Percentiles rank a stretch among this genome's conserved stretches.
Conservation (phyloP, 2,797 vertebrate genomes). For the Percopsis omiscomaycus region DNA sequence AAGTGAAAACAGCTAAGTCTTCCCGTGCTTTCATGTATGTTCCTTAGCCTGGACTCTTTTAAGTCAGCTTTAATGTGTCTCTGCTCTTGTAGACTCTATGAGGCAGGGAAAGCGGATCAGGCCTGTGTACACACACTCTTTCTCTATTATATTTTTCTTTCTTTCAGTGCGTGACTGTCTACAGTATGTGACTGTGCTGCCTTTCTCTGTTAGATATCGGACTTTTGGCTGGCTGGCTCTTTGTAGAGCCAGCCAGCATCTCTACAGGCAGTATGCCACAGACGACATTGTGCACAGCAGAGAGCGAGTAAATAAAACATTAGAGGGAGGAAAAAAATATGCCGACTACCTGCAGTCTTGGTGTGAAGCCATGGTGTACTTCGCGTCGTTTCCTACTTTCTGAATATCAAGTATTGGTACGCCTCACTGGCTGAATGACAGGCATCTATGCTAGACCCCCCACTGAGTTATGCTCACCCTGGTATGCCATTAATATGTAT, state of each 20-base stretch:
- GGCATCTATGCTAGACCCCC: conserved; percentile 8
- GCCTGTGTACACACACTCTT: conserved; percentile 26
- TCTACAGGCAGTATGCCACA: conserved; percentile 24
- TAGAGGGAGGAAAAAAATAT: conserved; percentile 34
- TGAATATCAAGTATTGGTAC: background rate
- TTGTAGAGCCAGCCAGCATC: conserved; percentile 21
- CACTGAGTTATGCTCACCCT: conserved; percentile 15
- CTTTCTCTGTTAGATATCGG: conserved; percentile 24
- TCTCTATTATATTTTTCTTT: background rate
- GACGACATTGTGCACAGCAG: conserved; percentile 14
- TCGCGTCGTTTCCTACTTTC: conserved; percentile 17
- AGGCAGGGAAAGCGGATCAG: conserved; percentile 57
- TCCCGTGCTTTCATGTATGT: conserved; percentile 49
- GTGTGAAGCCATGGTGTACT: conserved; percentile 22
- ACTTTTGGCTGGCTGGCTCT: conserved; percentile 11
- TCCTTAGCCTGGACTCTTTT: conserved; percentile 45
- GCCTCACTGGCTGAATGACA: conserved; percentile 18
- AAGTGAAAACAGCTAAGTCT: conserved; percentile 40
- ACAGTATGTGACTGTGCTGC: conserved; percentile 17
- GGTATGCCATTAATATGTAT: conserved; percentile 52
- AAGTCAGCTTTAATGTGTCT: conserved; percentile 63
- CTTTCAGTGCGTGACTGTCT: background rate
- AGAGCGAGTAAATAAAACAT: conserved; percentile 54
- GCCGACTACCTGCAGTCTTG: conserved; percentile 38
- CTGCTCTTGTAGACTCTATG: conserved; percentile 67